Percentiles rank a stretch among this genome's conserved stretches.
These are phyloP conservation scores for Sinonovacula constricta DNA, from an alignment of 1,140 invertebrate species.

Conservation along the genomic window DNA sequence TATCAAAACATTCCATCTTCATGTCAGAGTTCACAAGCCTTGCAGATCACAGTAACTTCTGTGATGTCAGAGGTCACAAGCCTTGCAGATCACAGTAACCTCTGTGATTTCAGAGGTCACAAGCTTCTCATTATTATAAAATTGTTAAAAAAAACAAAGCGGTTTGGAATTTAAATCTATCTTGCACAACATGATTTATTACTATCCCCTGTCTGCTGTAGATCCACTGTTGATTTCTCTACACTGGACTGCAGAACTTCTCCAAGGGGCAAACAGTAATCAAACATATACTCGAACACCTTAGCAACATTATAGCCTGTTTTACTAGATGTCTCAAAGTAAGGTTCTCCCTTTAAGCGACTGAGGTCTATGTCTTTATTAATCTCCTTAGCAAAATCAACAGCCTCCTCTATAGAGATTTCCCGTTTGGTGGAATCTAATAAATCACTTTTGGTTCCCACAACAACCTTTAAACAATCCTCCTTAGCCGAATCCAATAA, in stretches of 20 bases:
- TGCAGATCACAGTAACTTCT: no score
- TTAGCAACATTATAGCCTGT: constrained; percentile 73
- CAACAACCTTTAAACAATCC: constrained; percentile 75
- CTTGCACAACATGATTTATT: not conserved
- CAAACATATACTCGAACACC: constrained; percentile 78
- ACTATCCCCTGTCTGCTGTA: not conserved
- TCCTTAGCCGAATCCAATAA: constrained; percentile 73
- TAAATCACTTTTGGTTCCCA: constrained; percentile 77
- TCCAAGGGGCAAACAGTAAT: constrained; percentile 70
- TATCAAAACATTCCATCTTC: no score
- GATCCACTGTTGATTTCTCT: not conserved
- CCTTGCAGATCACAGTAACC: no score
- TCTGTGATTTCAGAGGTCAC: no score
- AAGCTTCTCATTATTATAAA: no score
- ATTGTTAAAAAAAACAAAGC: no score
- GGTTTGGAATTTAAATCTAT: no score
- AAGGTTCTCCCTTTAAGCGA: constrained; percentile 67
- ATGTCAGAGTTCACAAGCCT: no score
- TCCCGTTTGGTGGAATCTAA: constrained; percentile 60
- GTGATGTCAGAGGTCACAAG: no score
- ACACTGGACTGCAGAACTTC: constrained; percentile 10
- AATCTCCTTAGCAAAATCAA: constrained; percentile 69
- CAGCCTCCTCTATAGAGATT: constrained; percentile 69
- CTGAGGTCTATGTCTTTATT: constrained; percentile 66
- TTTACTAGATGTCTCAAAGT: constrained; percentile 78